These are phyloP conservation scores for Lepilemur septentrionalis DNA, from an alignment of 2,797 vertebrate genomes.

Conservation along the genomic window DNA sequence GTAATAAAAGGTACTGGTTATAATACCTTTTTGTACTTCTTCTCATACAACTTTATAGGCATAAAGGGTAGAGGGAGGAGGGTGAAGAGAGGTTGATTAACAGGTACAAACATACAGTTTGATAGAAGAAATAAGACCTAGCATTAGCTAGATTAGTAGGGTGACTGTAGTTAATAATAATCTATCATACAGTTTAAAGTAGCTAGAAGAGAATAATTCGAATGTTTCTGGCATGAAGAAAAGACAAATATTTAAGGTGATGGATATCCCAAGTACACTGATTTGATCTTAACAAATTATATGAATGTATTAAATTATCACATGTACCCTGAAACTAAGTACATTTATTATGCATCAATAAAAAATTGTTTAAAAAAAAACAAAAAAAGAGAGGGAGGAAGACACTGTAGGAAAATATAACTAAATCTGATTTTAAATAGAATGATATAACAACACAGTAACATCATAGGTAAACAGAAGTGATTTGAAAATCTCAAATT, in stretches of 20 bases:
- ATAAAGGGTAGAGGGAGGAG: no score
- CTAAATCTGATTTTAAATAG: not conserved
- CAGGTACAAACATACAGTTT: not conserved
- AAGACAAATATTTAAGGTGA: not conserved
- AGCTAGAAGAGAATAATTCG: not conserved
- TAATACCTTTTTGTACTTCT: no score
- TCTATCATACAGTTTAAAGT: not conserved
- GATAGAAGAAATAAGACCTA: not conserved
- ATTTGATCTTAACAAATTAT: not conserved
- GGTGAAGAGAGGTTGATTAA: no score
- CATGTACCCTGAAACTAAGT: not conserved
- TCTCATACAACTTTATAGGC: no score
- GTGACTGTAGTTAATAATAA: not conserved
- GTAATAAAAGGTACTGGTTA: no score
- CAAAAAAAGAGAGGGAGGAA: not conserved
- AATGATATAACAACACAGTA: fast-evolving
- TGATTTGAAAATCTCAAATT: not conserved
- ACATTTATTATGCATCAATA: not conserved
- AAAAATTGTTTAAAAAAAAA: not conserved
- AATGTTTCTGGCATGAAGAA: not conserved
- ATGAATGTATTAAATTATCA: not conserved
- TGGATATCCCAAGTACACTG: not conserved
- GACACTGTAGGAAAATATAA: fast-evolving
- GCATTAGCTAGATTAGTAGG: not conserved
- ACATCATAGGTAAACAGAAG: not conserved